phyloP scores from a whole-genome alignment of 2,113 vertebrate genomes.

The Gobio gobio region DNA sequence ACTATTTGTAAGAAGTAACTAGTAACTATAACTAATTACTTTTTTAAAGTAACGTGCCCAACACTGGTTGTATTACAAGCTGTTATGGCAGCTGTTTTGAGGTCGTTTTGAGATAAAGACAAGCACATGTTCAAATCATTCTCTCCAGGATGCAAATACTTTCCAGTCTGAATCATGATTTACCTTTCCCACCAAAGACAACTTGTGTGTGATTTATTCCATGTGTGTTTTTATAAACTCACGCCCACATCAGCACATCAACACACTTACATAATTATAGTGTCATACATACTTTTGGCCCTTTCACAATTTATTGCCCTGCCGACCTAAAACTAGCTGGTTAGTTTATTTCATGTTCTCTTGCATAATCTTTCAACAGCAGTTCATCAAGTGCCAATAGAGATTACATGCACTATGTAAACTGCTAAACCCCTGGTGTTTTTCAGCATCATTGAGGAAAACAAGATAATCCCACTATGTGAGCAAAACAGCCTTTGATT shows the following conservation, averaged over 20 bases:
- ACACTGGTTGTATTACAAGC: not conserved
- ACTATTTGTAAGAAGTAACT: too few relatives aligned
- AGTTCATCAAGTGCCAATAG: constrained; percentile 50
- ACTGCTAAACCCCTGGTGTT: constrained; percentile 36
- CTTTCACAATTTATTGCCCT: not conserved
- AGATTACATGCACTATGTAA: constrained; percentile 60
- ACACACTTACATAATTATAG: not conserved
- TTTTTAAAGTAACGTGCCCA: too few relatives aligned
- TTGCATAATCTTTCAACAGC: constrained; percentile 57
- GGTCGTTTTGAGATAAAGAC: constrained; percentile 32
- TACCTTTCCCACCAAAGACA: constrained; percentile 54
- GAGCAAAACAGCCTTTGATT: constrained; percentile 36
- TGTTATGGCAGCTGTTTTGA: not conserved
- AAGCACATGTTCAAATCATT: constrained; percentile 49
- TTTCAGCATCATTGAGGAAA: constrained; percentile 20
- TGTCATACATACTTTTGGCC: not conserved
- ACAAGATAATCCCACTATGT: constrained; percentile 29
- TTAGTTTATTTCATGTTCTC: constrained; percentile 49
- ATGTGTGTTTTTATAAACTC: constrained; percentile 51
- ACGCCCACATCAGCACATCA: constrained; percentile 25
- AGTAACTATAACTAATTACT: too few relatives aligned
- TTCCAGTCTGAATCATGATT: constrained; percentile 56
- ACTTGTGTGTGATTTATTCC: constrained; percentile 49
- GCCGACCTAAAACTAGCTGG: constrained; percentile 23
- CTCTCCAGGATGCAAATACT: constrained; percentile 54